Evolutionary conservation across 2,888 invertebrate species (phyloP), one percentile per base, ranked within the genome.

Genomic region (Byasa hedistus): DNA sequence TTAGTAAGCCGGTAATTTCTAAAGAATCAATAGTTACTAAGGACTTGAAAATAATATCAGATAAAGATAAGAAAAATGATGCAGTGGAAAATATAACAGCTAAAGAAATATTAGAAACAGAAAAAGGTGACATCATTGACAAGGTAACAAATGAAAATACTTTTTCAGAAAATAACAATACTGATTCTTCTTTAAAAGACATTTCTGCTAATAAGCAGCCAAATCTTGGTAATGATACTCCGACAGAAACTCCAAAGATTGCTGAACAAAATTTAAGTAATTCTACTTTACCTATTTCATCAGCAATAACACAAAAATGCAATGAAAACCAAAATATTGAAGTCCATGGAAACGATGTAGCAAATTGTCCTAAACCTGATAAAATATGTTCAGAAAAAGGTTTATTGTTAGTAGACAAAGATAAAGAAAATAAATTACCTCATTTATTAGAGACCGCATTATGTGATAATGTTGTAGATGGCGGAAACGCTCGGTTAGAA

Each of bases 401-500:
- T 19, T 59, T 66, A 55, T 51, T 63, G 39, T 17, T 66, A 64
- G 78, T 77, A 68, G 81, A 79, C 68, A 88, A 86, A 79, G 81
- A 77, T 64, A 88, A 88, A 75, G 86, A 85, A 68, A 85, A 76
- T 72, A 91, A 90, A 78, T 71, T 90, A 55, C 78, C 86, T 17
- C 83, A 76, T 72, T 84, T 91, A 70, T 77, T 91, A 72, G 89
- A 91, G 51, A 75, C 86, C n/a, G 70, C 85, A 27, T 75, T 91
- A 69, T 90, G 90, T 73, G 91, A 91, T 70, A 84, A 81, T 72
- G 81, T 80, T 61, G 89, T 87, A 1, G 90, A 91, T 71, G 92
- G 90, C 57, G 93, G 93, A 22, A 92, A 93, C 73, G 93, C 93
- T 59, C 87, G 93, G 36, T 87, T 93, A 71, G 93, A 93, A 78